Evolutionary conservation across 2,888 invertebrate species (phyloP), one percentile per base, ranked within the genome.

Genomic region (Anticlea derivata): DNA sequence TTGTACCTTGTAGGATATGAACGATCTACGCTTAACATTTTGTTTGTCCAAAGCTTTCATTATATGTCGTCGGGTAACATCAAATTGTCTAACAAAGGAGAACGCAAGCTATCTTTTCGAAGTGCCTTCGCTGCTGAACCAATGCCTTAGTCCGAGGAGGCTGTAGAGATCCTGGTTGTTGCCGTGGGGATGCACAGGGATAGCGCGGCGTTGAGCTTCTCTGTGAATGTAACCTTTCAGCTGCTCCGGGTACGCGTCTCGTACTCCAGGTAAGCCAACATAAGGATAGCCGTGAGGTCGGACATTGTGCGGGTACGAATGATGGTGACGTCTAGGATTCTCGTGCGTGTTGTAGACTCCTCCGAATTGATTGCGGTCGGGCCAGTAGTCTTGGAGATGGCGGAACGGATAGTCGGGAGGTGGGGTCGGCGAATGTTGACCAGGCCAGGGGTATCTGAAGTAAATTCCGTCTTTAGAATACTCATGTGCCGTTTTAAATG

Each of bases 1-100:
- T 39, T 50, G 49, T 57, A n/a, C n/a, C n/a, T n/a, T n/a, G n/a
- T n/a, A n/a, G n/a, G n/a, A n/a, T n/a, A 40, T 26, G 45, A 61
- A 63, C 49, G 48, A 45, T 61, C 57, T 60, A 52, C 38, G 47
- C 56, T 43, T 54, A 33, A 24, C 34, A 26, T 48, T 67, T 65
- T 66, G 68, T 77, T 74, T 72, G 68, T 65, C 81, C 86, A 88
- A 83, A 88, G 89, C 89, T 84, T 83, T 75, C 88, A 85, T 78
- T 86, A 88, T 84, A 89, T 71, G 79, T 84, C 82, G 83, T 89
- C 88, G 89, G 89, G 90, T 90, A 90, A 90, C 89, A 86, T 89
- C 85, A 78, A 82, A 77, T 86, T 84, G 73, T 82, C 80, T 85
- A 80, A 71, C 61, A 60, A 58, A 55, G 67, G 50, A 54, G 60